A percentile compares a stretch with the other conserved stretches of the same genome.
Evolutionary conservation across 2,888 invertebrate species (phyloP).

Genomic region (Synergus laeviventris): DNA sequence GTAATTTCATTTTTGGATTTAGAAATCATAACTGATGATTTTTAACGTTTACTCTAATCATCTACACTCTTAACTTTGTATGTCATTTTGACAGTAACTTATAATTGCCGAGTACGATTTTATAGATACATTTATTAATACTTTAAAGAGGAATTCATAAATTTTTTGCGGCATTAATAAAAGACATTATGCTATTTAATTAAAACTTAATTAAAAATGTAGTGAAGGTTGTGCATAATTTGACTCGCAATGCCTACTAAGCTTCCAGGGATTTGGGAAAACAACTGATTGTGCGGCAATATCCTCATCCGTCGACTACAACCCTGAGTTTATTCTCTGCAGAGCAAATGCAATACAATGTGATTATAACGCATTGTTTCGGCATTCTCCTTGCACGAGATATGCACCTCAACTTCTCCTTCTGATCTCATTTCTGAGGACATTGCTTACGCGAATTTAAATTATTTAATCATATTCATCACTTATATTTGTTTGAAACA

Average conservation of each 20-base stretch:
- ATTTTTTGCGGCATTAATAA: not conserved
- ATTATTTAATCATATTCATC: not conserved
- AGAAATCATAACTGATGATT: not conserved
- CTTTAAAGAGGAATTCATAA: not conserved
- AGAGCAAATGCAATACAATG: conserved; percentile 50
- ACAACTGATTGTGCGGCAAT: conserved; percentile 37
- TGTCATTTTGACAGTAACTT: not conserved
- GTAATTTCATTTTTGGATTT: not conserved
- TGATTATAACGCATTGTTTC: conserved; percentile 50
- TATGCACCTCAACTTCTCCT: conserved; percentile 51
- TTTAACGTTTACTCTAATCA: not conserved
- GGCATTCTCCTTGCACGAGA: conserved; percentile 52
- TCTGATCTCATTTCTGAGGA: conserved; percentile 52
- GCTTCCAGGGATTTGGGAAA: conserved; percentile 25
- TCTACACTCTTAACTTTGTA: not conserved
- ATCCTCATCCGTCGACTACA: conserved; percentile 53
- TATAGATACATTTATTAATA: too few relatives aligned
- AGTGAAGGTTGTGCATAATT: not conserved
- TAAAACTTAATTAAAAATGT: not conserved
- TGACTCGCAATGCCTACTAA: conserved; percentile 18
- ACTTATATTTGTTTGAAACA: not conserved
- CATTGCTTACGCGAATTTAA: not conserved
- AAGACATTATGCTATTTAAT: not conserved
- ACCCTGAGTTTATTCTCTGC: conserved; percentile 52
- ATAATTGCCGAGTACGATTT: not conserved